phyloP scores from a whole-genome alignment of 2,113 vertebrate genomes.

The Catharus fuscescens region DNA sequence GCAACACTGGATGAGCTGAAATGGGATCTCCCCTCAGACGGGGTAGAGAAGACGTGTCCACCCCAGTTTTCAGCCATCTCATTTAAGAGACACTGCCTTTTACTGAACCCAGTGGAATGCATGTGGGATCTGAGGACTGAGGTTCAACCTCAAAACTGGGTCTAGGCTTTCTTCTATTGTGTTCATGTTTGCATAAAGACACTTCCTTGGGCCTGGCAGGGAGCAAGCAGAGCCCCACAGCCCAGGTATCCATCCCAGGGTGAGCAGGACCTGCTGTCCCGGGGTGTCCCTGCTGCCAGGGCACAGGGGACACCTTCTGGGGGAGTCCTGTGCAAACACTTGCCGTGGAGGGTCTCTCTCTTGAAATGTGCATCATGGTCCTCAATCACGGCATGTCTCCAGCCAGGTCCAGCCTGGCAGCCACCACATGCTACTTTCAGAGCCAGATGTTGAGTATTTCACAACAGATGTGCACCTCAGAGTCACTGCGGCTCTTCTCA shows the following conservation, averaged over 20 bases:
- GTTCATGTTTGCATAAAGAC: background rate
- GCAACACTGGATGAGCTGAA: background rate
- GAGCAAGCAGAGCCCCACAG: background rate
- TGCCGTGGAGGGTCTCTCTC: background rate
- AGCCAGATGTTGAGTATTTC: background rate
- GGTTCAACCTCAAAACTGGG: background rate
- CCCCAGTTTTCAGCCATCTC: background rate
- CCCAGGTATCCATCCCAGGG: rapidly evolving
- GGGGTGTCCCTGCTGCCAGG: background rate
- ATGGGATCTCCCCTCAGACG: too few species aligned
- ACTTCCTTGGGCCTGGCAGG: background rate
- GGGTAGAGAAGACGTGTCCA: background rate
- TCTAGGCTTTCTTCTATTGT: background rate
- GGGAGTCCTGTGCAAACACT: background rate
- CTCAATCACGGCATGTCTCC: rapidly evolving
- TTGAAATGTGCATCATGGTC: background rate
- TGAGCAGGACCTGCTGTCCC: rapidly evolving
- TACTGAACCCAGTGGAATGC: rapidly evolving
- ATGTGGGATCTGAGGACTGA: background rate
- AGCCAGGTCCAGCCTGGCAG: background rate
- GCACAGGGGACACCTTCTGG: rapidly evolving
- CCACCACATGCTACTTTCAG: background rate
- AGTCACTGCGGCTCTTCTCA: background rate
- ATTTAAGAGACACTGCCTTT: background rate
- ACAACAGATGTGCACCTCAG: rapidly evolving